Conservation (phyloP, 2,888 invertebrate species). For the Euspilapteryx auroguttella region DNA sequence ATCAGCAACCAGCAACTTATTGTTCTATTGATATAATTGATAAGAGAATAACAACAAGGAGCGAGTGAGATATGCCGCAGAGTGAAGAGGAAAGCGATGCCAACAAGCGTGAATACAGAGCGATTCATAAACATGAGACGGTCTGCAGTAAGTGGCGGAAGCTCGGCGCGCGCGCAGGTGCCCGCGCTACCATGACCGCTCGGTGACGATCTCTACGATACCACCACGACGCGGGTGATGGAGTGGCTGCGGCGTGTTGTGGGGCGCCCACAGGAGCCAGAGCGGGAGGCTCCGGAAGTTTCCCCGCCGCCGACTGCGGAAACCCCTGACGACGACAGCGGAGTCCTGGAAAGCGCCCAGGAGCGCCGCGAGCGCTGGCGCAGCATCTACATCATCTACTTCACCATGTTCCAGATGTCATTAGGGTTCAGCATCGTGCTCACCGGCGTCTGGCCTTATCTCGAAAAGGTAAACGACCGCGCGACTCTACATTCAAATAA, state of each 20-base stretch:
- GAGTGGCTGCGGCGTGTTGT: constrained; percentile 26
- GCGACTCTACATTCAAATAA: background rate
- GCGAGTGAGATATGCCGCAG: too few species aligned
- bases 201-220: constrained; percentile 1
- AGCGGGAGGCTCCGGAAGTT: background rate
- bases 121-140: too few species aligned
- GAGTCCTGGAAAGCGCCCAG: constrained; percentile 64
- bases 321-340: constrained; percentile 5
- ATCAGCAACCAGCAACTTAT: too few species aligned
- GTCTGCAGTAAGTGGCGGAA: too few species aligned
- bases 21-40: too few species aligned
- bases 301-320: background rate
- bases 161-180: constrained; percentile 2
- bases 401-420: constrained; percentile 89
- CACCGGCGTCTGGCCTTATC: constrained; percentile 87
- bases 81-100: too few species aligned
- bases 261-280: constrained; percentile 2
- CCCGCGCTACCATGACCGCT: background rate
- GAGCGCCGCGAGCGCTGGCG: constrained; percentile 74
- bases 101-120: too few species aligned
- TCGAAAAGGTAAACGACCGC: constrained; percentile 69
- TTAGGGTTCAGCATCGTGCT: constrained; percentile 85
- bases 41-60: too few species aligned
- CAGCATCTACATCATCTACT: constrained; percentile 81
- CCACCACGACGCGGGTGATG: constrained; percentile 14